Evolutionary conservation across 2,797 vertebrate genomes (phyloP).

Genomic region (Scolopax bukidnonensis): DNA sequence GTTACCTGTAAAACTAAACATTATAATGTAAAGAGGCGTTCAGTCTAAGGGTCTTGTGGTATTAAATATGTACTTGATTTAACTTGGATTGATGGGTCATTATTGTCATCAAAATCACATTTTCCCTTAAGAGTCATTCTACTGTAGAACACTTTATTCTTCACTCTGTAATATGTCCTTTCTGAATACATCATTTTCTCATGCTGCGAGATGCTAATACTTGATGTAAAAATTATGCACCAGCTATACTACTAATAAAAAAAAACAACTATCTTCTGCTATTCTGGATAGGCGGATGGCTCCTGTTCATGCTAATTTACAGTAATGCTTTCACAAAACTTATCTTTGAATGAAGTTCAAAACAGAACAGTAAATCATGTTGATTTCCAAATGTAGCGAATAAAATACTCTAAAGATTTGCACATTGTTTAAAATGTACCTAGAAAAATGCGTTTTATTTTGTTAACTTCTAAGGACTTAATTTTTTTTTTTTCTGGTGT

Average conservation of each 20-base stretch:
- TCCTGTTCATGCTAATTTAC: not conserved
- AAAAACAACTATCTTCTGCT: not conserved
- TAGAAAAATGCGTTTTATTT: not conserved
- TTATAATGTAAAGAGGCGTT: not conserved
- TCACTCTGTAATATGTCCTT: not conserved
- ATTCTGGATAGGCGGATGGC: not conserved
- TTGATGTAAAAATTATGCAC: slow-evolving; percentile 7
- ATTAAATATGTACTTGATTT: not conserved
- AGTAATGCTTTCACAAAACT: not conserved
- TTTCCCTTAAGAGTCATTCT: not conserved
- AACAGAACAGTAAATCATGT: not conserved
- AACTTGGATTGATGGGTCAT: not conserved
- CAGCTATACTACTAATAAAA: not conserved
- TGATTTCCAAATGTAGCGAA: not conserved
- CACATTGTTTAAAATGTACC: not conserved
- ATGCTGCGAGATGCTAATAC: not conserved
- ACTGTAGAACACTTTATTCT: not conserved
- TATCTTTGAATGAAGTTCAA: not conserved
- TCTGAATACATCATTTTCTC: not conserved
- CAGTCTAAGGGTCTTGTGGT: not conserved
- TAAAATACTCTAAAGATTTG: not conserved
- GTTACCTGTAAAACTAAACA: not conserved
- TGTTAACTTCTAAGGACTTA: not conserved
- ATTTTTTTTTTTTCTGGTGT: no score
- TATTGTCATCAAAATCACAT: not conserved